These are phyloP conservation scores for Melinopterus prodromus DNA, from an alignment of 2,888 invertebrate genomes.

Conservation along the genomic window DNA sequence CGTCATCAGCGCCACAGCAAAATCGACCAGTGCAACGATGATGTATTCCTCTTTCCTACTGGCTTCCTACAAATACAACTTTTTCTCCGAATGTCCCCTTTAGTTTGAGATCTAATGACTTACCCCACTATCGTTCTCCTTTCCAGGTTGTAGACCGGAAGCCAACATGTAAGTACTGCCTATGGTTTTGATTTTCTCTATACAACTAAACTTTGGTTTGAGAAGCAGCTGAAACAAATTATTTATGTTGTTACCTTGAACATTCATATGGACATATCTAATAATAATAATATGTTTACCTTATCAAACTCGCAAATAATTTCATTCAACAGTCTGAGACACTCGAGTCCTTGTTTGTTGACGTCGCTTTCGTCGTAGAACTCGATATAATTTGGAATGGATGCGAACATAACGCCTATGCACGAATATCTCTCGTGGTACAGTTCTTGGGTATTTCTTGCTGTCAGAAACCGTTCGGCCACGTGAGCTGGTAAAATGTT, in stretches of 20 bases:
- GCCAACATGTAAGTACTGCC: conserved; percentile 99
- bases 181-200: conserved; percentile 98
- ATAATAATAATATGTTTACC: conserved; percentile 61
- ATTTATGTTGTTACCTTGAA: too few species aligned
- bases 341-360: conserved; percentile 95
- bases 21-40: conserved; percentile 90
- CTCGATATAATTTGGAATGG: conserved; percentile 97
- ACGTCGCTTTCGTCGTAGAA: conserved; percentile 98
- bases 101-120: conserved; percentile 48
- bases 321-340: conserved; percentile 91
- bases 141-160: conserved; percentile 88
- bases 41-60: conserved; percentile 85
- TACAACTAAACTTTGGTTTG: conserved; percentile 93
- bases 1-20: conserved; percentile 90
- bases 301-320: conserved; percentile 99
- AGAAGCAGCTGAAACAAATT: conserved; percentile 74
- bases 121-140: conserved; percentile 78
- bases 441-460: conserved; percentile 80
- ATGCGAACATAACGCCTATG: conserved; percentile 98
- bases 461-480: conserved; percentile 89
- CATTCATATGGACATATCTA: neutral
- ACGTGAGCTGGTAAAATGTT: conserved; percentile 97
- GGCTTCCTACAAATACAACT: conserved; percentile 67
- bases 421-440: conserved; percentile 94
- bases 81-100: neutral